Evolutionary conservation across 2,888 invertebrate genomes (phyloP).

Genomic region (Chloroclysta siterata): DNA sequence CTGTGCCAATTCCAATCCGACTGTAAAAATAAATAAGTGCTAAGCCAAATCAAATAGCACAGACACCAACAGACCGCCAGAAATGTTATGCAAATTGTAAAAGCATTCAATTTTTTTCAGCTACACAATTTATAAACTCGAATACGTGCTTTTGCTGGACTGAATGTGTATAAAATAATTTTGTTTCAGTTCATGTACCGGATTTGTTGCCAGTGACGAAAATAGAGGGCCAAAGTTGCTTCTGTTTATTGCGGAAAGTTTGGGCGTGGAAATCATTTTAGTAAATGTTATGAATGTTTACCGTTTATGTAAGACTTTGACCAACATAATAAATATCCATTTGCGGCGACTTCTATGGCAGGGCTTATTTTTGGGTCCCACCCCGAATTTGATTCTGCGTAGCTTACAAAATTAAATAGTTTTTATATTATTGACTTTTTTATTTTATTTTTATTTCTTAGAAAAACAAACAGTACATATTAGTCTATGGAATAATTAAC

Average conservation of each 20-base stretch:
- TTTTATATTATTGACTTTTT: too few species aligned
- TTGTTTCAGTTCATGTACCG: constrained; percentile 29
- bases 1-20: too few species aligned
- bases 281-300: constrained; percentile 10
- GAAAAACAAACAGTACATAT: too few species aligned
- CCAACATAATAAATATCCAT: too few species aligned
- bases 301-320: not conserved
- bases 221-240: constrained; percentile 30
- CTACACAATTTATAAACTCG: constrained; percentile 30
- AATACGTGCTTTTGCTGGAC: constrained; percentile 25
- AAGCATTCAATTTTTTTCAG: constrained; percentile 28
- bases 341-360: too few species aligned
- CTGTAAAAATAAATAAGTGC: not conserved
- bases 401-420: too few species aligned
- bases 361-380: too few species aligned
- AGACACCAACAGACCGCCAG: constrained; percentile 25
- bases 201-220: constrained; percentile 31
- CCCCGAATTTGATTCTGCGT: too few species aligned
- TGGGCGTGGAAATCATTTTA: not conserved
- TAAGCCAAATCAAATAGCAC: constrained; percentile 18
- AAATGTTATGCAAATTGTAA: constrained; percentile 26
- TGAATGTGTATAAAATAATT: constrained; percentile 36
- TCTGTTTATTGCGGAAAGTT: constrained; percentile 17
- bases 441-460: too few species aligned
- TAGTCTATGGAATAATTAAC: too few species aligned